Evolutionary conservation across 2,797 vertebrate species (phyloP), one percentile per base, ranked within the genome.

Genomic region (Malacoraja senta): DNA sequence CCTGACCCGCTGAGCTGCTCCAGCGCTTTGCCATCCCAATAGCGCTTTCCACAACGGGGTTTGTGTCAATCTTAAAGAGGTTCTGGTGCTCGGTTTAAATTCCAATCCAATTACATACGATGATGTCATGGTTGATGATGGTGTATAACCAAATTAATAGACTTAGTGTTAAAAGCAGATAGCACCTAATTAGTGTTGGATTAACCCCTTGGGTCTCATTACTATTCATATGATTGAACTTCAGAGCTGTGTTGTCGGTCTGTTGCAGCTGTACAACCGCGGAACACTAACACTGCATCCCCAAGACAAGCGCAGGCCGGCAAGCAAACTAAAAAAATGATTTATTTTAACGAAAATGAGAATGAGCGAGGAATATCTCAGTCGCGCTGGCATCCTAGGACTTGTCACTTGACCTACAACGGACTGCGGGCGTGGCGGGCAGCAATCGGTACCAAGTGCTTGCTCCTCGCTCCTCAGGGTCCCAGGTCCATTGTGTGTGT

Each of bases 191-290:
- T 91, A 91, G 90, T 13, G 90, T 38, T 21, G 74, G 90, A 91
- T 91, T 91, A 91, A 91, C 90, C 90, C 90, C 90, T 91, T 74
- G 90, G 90, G 90, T 65, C 32, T 91, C 68, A 91, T 72, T 91
- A 74, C 65, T 72, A 91, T 91, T 91, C 84, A 88, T 88, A 88
- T 68, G 63, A 68, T 88, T 88, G 84, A 88, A 88, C 84, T 68
- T 19, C 63, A 68, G 61, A 68, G 61, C 61, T 88, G 44, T 53
- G 44, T n/a, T 88, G 61, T 88, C 21, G 32, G 17, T 7, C 63
- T 88, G 84, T 32, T 65, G 9, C 84, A 8, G 84, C n/a, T 8
- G n/a, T 88, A 65, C 61, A 35, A 35, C n/a, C 84, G 12, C 19
- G 35, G 63, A 88, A 35, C 17, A 88, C 32, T 88, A 68, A 68